Evolutionary conservation across 2,888 invertebrate species (phyloP), one percentile per base, ranked within the genome.

Genomic region (Megastigmus dorsalis): DNA sequence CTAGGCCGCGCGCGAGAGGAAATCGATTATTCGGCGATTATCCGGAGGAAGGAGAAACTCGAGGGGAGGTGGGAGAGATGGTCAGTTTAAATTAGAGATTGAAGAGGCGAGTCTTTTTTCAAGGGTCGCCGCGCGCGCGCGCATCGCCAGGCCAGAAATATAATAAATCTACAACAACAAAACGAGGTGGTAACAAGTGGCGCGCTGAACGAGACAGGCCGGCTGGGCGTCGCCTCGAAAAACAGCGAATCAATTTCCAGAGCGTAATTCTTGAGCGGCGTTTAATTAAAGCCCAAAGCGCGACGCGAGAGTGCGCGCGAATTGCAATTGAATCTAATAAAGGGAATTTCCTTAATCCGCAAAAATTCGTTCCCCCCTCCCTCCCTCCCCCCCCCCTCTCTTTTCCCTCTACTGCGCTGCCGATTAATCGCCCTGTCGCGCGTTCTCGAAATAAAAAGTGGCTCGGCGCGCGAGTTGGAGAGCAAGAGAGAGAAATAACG

Each of bases 21-120:
- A 66, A 73, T 67, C 66, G 73, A 73, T 73, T 50, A 60, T 73
- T 73, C 41, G 59, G 43, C 59, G 50, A 73, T 73, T 67, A 73
- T 60, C 70, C 41, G 6, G 18, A 15, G 9, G 2, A 5, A 10
- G 18, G 15, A 23, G 18, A 20, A 52, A n/a, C n/a, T n/a, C n/a
- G n/a, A n/a, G n/a, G n/a, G n/a, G 30, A 1, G 30, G 18, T 26
- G 45, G 18, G 41, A 41, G 30, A 30, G 7, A 20, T 26, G n/a
- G n/a, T 6, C 43, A 33, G 23, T 63, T 43, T 13, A 63, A 71
- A 71, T 71, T 71, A 55, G 62, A 71, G 41, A 55, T 71, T 63
- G 63, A 71, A 70, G 62, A 70, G 69, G 9, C 7, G n/a, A n/a
- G n/a, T n/a, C n/a, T n/a, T n/a, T n/a, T n/a, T n/a, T n/a, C n/a